Base-by-base conservation (phyloP, 2,797 vertebrate genomes). In the Crax fasciolata region DNA sequence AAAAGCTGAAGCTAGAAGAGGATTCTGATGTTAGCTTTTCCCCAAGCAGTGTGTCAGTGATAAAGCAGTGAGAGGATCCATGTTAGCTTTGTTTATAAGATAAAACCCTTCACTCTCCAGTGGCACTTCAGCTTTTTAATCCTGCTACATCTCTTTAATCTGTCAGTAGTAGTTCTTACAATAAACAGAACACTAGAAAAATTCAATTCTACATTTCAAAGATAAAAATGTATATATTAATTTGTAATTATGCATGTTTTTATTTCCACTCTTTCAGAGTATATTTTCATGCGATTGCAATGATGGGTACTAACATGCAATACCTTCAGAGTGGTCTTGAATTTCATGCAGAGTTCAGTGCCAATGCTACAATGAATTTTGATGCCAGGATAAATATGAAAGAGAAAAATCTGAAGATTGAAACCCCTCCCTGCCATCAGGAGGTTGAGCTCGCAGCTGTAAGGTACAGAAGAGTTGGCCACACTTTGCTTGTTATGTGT, bases 241-340 rank as follows among this genome's bases (percentile, higher is more conserved):
- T 84, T 43, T 65, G 16, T 87, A 67, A 78, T 90, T 72, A 51
- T 66, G 14, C 10, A 25, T 77, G 43, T 1, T 57, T 89, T 78
- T 84, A 58, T 84, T 93, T 84, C 52, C 28, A 43, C 43, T 85
- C 54, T 88, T 94, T 48, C 91, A 98, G 97, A 73, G 35, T 91
- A 10, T 39, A 89, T 67, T 63, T 93, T 55, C 94, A 96, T 35
- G 54, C 49, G 27, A 81, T 94, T 49, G 95, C 92, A n/a, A 92
- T 68, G 24, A 92, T 97, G 96, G 97, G 97, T 32, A 91, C 98
- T 78, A 98, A 97, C 44, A 98, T 95, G 43, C 95, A 89, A 39
- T 59, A 97, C 43, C 67, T 98, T 49, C 97, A 98, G 75, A 96
- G 84, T 46, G 98, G 95, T 65, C 81, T 97, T 87, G 97, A 97